A percentile compares a stretch with the other conserved stretches of the same genome.
Conservation (phyloP, 2,888 invertebrate genomes). For the Anorthoa munda region DNA sequence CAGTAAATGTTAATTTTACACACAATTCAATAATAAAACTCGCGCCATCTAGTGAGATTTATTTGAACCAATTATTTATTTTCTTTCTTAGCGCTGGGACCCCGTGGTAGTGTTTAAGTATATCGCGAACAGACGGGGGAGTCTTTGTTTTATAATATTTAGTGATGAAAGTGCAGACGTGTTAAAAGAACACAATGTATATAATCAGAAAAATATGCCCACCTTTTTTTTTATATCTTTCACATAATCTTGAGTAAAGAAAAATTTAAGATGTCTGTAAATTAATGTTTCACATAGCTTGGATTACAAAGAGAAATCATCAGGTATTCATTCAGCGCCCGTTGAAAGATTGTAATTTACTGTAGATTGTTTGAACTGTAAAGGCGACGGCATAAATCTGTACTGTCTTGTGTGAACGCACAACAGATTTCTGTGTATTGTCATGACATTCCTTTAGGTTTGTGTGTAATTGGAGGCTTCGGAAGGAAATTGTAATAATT, state of each 20-base stretch:
- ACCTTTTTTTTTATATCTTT: neutral
- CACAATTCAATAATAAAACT: no score
- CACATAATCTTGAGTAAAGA: conserved; percentile 1
- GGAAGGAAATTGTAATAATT: conserved; percentile 7
- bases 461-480: conserved; percentile 21
- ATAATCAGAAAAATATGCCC: conserved; percentile 8
- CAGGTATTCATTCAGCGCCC: conserved; percentile 32
- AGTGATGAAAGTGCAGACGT: neutral
- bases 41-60: no score
- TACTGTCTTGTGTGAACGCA: conserved; percentile 35
- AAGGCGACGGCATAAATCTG: conserved; percentile 33
- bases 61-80: no score
- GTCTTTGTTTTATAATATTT: no score
- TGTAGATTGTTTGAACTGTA: conserved; percentile 51
- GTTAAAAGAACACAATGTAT: neutral
- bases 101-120: no score
- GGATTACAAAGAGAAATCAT: conserved; percentile 37
- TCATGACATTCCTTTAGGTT: conserved; percentile 17
- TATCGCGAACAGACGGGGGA: no score
- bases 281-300: conserved; percentile 21
- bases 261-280: conserved; percentile 11
- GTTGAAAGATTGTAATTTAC: conserved; percentile 50
- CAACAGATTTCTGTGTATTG: conserved; percentile 26
- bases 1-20: no score
- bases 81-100: no score